Evolutionary conservation across 2,888 invertebrate genomes (phyloP), one percentile per base, ranked within the genome.

Genomic region (Steinernema hermaphroditum): DNA sequence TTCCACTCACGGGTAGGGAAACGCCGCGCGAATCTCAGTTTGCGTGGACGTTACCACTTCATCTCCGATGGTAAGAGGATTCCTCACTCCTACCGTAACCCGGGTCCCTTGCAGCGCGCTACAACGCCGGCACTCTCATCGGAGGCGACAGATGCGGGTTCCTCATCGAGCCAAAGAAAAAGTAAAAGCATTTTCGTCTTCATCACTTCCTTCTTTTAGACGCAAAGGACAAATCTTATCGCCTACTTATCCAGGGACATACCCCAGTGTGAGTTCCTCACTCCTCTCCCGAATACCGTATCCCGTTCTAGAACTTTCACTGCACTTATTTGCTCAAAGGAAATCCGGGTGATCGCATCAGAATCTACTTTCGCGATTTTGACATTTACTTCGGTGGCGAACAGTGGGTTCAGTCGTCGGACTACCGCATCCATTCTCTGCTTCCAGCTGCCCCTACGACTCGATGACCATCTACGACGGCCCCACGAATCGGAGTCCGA

Each of bases 181-280:
- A 72, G 80, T 80, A 54, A 44, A 71, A 50, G 9, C 29, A 54
- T n/a, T n/a, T 6, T 29, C 1, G 22, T 32, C 22, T 8, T 2
- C 2, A 16, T 37, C 34, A 4, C 8, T 0, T 37, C 6, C 19
- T 22, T 41, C 68, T 24, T 75, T 70, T 41, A 75, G 78, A 68
- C 76, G 80, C 73, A 92, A 91, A 78, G 97, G 97, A 72, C 91
- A 91, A 86, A 92, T 98, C 86, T 90, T 94, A 86, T 95, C 97
- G 75, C 96, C 97, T 77, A 98, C 98, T 77, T 98, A 98, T 90
- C 98, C 98, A 77, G 98, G 98, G 82, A 92, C 94, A 86, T 99
- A 98, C 90, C 97, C 98, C 81, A 73, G 72, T 43, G 79, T 79
- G 50, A 72, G 74, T 74, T 70, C 49, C 68, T 16, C 41, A 70